Base-by-base conservation (phyloP, 2,113 vertebrate species). In the Puffinus mauretanicus region DNA sequence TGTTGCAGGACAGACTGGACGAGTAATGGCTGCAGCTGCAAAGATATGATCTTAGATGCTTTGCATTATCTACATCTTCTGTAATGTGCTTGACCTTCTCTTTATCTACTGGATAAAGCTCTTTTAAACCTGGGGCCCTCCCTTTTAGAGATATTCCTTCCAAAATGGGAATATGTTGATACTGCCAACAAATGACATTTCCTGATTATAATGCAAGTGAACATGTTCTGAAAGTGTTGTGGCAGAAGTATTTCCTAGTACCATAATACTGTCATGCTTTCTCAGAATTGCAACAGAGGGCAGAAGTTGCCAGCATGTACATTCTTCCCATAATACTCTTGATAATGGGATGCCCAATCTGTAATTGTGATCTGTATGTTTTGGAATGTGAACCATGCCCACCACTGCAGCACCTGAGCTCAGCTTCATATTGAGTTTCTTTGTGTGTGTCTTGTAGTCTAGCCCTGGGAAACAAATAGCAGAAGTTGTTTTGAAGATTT, bases 381-480 rank as follows among this genome's bases (percentile, higher is more conserved):
- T 51, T 65, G 84, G 80, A 88, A 94, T 55, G 61, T 54, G 65
- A 84, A 61, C 73, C 0, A 0, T 89, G 60, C 44, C 44, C 57
- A 66, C 34, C 49, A 34, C 14, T 61, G 70, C 6, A 3, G 47
- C 27, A 51, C 44, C 57, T 54, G 34, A 52, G 47, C 64, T 82
- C 55, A 47, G 27, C 26, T 51, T 19, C 60, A 26, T 62, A 7
- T 7, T n/a, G 72, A 67, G 65, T 44, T 90, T 67, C 77, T 75
- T 60, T 25, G 12, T 65, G 29, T 65, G 51, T 30, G 26, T 82
- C 88, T 73, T 57, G 20, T 18, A 92, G 69, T 65, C 54, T 80
- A 52, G 47, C 95, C 88, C 58, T 65, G 55, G 80, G 92, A 95
- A 90, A 94, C 34, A 95, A 90, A 93, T 88, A 90, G 76, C 75